A percentile compares a stretch with the other conserved stretches of the same genome.
Evolutionary conservation across 92 coral and sea anemone species (phyloP).

Genomic region (Muricea muricata): DNA sequence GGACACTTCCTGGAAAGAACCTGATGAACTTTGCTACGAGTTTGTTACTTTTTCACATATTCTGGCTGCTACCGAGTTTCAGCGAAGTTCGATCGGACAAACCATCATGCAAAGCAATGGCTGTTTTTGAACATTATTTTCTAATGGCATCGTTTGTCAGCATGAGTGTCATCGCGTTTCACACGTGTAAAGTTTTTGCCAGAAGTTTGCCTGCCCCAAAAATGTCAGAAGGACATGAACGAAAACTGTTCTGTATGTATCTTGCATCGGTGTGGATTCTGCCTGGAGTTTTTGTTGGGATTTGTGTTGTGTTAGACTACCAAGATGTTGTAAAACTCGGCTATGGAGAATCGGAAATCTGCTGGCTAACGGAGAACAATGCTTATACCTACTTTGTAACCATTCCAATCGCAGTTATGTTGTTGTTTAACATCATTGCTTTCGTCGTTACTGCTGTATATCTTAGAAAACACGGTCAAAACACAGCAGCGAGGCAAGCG

Average conservation of each 20-base stretch:
- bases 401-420: slow-evolving; percentile 55
- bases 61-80: slow-evolving; percentile 19
- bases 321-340: slow-evolving; percentile 54
- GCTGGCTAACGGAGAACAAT: slow-evolving; percentile 65
- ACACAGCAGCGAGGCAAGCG: slow-evolving; percentile 35
- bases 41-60: slow-evolving; percentile 5
- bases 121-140: slow-evolving; percentile 61
- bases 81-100: not conserved
- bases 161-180: slow-evolving; percentile 83
- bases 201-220: not conserved
- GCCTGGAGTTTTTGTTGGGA: slow-evolving; percentile 60
- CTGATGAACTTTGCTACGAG: slow-evolving; percentile 44
- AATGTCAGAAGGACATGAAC: not conserved
- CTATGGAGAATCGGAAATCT: slow-evolving; percentile 68
- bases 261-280: slow-evolving; percentile 55
- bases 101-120: slow-evolving; percentile 49
- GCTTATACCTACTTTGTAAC: slow-evolving; percentile 48
- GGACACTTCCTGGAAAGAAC: slow-evolving; percentile 54
- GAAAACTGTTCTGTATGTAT: not conserved
- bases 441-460: slow-evolving; percentile 63
- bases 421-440: slow-evolving; percentile 59
- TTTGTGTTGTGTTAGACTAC: slow-evolving; percentile 67
- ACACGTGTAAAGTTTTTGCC: slow-evolving; percentile 72
- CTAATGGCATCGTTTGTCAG: slow-evolving; percentile 63
- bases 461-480: slow-evolving; percentile 64